Conservation (phyloP, 1,140 invertebrate species). For the Lysiphlebus fabarum region DNA sequence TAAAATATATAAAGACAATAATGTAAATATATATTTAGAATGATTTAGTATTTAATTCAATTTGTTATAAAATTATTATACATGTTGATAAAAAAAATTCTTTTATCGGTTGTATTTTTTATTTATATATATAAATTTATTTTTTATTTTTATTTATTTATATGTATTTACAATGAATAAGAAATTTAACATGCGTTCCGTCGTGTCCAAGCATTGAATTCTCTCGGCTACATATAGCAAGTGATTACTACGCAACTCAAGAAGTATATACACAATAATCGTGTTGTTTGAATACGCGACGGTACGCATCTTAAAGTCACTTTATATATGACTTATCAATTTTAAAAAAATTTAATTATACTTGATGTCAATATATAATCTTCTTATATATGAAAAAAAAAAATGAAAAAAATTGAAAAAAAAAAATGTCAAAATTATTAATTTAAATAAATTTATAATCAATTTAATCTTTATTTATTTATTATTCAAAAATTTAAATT, state of each 20-base stretch:
- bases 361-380: not conserved
- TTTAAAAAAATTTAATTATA: conserved; percentile 3
- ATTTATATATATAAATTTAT: not conserved
- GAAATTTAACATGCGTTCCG: conserved; percentile 31
- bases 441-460: not conserved
- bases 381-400: not conserved
- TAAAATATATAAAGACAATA: too few relatives aligned
- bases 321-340: conserved; percentile 12
- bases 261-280: not conserved
- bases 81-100: conserved; percentile 2
- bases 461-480: not conserved
- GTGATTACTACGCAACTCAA: conserved; percentile 26
- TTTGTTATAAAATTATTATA: too few relatives aligned
- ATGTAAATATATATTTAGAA: too few relatives aligned
- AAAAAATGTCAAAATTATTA: too few relatives aligned
- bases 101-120: not conserved
- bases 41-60: too few relatives aligned
- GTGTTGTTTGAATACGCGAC: conserved; percentile 28
- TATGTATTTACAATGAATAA: conserved; percentile 21
- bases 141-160: conserved; percentile 11
- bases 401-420: too few relatives aligned
- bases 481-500: not conserved
- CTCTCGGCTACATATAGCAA: conserved; percentile 23
- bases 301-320: conserved; percentile 31
- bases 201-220: conserved; percentile 23